Evolutionary conservation across 2,888 invertebrate genomes (phyloP), one percentile per base, ranked within the genome.

Genomic region (Melanotus villosus): DNA sequence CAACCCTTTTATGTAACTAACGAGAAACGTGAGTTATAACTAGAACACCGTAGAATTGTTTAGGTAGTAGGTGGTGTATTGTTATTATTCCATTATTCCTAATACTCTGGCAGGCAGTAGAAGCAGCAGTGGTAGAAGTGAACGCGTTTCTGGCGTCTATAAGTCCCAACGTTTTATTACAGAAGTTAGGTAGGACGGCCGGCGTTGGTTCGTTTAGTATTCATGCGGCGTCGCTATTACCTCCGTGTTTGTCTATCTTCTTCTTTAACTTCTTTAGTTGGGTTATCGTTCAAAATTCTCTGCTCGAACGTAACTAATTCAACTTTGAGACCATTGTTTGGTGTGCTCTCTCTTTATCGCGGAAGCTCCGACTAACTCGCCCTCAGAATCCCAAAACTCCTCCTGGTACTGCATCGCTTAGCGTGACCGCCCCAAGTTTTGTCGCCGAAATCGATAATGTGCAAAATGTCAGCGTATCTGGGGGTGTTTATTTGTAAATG

Each of bases 281-380:
- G 83, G 82, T 82, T 83, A 83, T 84, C 84, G 83, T 82, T 85
- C 83, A 82, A 83, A 84, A 85, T 84, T 85, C 85, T 82, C 80
- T 78, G 78, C 82, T 84, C 84, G 84, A 84, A 83, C 84, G 83
- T 81, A 83, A 83, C 85, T 85, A 85, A 85, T 85, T 85, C 85
- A 84, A 85, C 81, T 85, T 84, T 81, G 81, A 83, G 82, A 83
- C 83, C 81, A 82, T 83, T 84, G 83, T 83, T 83, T 82, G 78
- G 76, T 73, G 76, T 76, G 74, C 73, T 72, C 76, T 74, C 73
- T 76, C 71, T 71, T 68, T 65, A 68, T 72, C 74, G 68, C 34
- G 26, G 65, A 69, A 64, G 64, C 65, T 56, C 56, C 64, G 41
- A 38, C 52, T 32, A 73, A 70, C 73, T 75, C 76, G 75, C 73